These are phyloP conservation scores for Bombyx huttoni DNA, from an alignment of 2,888 invertebrate genomes.

Conservation along the genomic window DNA sequence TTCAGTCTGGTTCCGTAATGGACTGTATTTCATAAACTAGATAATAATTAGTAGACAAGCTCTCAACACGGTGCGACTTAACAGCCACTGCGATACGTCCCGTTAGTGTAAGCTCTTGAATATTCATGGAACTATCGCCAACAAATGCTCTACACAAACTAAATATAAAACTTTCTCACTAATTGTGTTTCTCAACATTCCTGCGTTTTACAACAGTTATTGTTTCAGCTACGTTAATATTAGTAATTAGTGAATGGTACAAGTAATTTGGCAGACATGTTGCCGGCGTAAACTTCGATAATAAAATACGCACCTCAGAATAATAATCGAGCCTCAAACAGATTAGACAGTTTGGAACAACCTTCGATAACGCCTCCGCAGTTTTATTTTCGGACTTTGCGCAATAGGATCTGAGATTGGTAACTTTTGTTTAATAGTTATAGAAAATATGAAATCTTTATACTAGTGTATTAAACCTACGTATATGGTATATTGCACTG, in stretches of 20 bases:
- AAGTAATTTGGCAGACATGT: neutral
- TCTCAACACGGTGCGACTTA: constrained; percentile 47
- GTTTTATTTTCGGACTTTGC: too few relatives aligned
- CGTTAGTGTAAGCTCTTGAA: constrained; percentile 38
- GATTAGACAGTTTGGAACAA: neutral
- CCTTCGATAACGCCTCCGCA: neutral
- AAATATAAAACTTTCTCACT: neutral
- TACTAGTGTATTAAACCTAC: too few relatives aligned
- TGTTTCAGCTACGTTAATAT: neutral
- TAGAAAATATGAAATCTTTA: too few relatives aligned
- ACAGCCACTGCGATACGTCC: constrained; percentile 53
- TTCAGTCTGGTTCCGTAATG: neutral
- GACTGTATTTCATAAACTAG: constrained; percentile 11
- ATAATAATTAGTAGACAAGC: constrained; percentile 25
- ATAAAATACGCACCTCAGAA: neutral
- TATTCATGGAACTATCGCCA: constrained; percentile 43
- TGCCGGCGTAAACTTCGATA: neutral
- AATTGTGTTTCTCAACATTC: neutral
- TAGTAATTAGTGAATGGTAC: neutral
- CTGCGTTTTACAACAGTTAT: neutral
- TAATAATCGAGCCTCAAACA: neutral
- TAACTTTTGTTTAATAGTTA: too few relatives aligned
- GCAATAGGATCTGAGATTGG: too few relatives aligned
- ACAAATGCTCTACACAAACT: constrained; percentile 6
- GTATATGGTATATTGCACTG: too few relatives aligned